phyloP scores from a whole-genome alignment of 2,113 vertebrate genomes.

The Alosa alosa region DNA sequence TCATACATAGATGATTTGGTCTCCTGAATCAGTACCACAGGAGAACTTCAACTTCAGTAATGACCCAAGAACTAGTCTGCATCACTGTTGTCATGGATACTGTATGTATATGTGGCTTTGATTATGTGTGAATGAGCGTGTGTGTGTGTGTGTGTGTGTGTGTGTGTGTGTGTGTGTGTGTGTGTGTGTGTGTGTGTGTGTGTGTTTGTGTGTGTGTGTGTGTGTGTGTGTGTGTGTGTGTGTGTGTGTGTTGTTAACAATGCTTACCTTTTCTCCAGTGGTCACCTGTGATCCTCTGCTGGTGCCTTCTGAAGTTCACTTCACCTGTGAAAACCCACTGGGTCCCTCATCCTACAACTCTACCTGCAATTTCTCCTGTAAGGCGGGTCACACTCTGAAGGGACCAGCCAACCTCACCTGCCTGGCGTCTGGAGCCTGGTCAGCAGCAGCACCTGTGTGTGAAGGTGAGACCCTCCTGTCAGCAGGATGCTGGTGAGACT shows the following conservation, averaged over 20 bases:
- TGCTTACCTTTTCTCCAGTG: not conserved
- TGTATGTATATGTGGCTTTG: too few species aligned
- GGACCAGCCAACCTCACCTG: not conserved
- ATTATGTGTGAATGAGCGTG: not conserved
- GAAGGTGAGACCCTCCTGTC: not conserved
- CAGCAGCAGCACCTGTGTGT: not conserved
- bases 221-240: not conserved
- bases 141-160: not conserved
- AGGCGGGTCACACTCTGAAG: not conserved
- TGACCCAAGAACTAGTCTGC: too few species aligned
- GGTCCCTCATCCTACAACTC: not conserved
- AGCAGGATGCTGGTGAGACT: too few species aligned
- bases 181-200: not conserved
- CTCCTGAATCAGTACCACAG: too few species aligned
- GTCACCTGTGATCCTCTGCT: not conserved
- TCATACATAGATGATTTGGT: too few species aligned
- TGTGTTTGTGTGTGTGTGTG: slow-evolving; percentile 3
- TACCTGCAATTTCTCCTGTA: not conserved
- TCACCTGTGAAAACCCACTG: not conserved
- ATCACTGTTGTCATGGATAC: too few species aligned
- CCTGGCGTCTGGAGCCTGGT: not conserved
- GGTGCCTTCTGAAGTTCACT: not conserved
- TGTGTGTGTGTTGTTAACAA: not conserved
- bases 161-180: not conserved
- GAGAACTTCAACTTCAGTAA: too few species aligned